phyloP scores from a whole-genome alignment of 2,113 vertebrate species.

The Micronycteris hirsuta region DNA sequence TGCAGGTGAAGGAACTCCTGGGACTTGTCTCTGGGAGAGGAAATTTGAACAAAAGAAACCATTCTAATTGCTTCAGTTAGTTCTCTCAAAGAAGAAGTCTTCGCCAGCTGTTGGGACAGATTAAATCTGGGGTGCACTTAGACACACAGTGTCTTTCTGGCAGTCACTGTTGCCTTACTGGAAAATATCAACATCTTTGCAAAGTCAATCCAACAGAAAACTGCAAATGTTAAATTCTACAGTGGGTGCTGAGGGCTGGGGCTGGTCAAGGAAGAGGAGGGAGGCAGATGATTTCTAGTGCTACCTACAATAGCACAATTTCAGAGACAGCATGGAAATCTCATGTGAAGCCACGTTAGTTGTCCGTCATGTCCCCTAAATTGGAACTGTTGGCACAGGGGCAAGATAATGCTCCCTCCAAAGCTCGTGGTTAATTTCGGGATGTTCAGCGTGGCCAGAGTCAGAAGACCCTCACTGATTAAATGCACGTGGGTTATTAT shows the following conservation, averaged over 20 bases:
- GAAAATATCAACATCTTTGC: neutral
- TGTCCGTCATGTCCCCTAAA: neutral
- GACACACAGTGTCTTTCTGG: slow-evolving; percentile 6
- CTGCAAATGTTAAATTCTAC: neutral
- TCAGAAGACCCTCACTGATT: neutral
- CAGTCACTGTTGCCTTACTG: neutral
- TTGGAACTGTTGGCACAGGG: neutral
- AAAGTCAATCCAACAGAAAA: neutral
- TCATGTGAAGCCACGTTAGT: neutral
- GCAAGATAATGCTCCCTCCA: neutral
- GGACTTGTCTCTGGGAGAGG: slow-evolving; percentile 47
- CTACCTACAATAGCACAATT: neutral
- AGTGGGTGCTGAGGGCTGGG: neutral
- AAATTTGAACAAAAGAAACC: slow-evolving; percentile 68
- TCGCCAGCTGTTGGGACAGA: slow-evolving; percentile 26
- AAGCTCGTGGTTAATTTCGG: neutral
- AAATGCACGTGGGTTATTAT: neutral
- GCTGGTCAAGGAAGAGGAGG: neutral
- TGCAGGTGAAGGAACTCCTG: slow-evolving; percentile 69
- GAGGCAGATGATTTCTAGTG: neutral
- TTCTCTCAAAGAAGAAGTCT: neutral
- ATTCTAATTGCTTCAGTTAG: slow-evolving; percentile 50
- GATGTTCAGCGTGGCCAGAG: neutral
- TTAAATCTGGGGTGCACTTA: neutral
- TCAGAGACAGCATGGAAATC: neutral